Percentiles rank a stretch among this genome's conserved stretches.
Evolutionary conservation across 2,888 invertebrate species (phyloP).

Genomic region (Muscina levida): DNA sequence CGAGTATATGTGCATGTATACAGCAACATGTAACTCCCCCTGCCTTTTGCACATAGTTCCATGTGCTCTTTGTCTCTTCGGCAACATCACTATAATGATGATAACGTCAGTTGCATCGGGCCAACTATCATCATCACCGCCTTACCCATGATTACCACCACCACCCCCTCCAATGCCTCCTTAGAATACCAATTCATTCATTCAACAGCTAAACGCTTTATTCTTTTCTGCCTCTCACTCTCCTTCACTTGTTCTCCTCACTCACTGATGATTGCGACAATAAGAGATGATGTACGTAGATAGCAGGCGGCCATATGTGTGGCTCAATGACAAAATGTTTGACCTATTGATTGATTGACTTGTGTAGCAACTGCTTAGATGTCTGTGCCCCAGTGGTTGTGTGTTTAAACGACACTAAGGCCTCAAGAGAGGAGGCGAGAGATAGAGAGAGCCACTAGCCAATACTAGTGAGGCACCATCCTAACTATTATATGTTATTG

Average conservation of each 20-base stretch:
- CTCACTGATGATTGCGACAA: constrained; percentile 41
- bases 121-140: too few species aligned
- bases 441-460: constrained; percentile 5
- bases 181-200: constrained; percentile 29
- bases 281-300: neutral
- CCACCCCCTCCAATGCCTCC: constrained; percentile 49
- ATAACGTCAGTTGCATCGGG: constrained; percentile 59
- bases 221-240: neutral
- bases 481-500: constrained; percentile 4
- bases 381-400: neutral
- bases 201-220: constrained; percentile 4
- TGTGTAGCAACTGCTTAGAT: constrained; percentile 37
- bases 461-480: too few species aligned
- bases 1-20: too few species aligned
- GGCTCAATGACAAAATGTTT: constrained; percentile 67
- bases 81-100: constrained; percentile 57
- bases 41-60: constrained; percentile 13
- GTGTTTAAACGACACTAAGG: constrained; percentile 13
- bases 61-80: constrained; percentile 33
- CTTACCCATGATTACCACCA: too few species aligned
- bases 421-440: too few species aligned
- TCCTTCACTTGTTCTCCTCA: constrained; percentile 37
- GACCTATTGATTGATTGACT: constrained; percentile 68
- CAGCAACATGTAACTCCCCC: too few species aligned
- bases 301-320: constrained; percentile 20